Conservation (phyloP, 2,797 vertebrate genomes). For the Cyclopterus lumpus region DNA sequence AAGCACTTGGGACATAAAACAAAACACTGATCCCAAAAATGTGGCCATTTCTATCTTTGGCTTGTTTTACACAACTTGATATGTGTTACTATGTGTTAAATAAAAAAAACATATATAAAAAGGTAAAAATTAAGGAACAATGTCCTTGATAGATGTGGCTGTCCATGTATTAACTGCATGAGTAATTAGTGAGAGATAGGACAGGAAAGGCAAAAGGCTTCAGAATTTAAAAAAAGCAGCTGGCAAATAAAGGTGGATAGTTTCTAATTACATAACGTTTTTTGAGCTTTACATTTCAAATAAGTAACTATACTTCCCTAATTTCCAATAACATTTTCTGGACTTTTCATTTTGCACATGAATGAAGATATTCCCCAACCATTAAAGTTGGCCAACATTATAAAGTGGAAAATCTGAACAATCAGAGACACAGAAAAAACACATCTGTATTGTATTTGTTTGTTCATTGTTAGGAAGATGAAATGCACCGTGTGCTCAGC, state of each 20-base stretch:
- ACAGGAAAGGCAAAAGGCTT: slow-evolving; percentile 8
- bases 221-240: slow-evolving; percentile 34
- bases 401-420: not conserved
- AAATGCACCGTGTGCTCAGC: not conserved
- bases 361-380: not conserved
- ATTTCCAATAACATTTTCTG: not conserved
- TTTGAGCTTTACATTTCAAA: not conserved
- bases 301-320: not conserved
- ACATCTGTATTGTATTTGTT: not conserved
- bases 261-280: slow-evolving; percentile 10
- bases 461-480: not conserved
- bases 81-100: not conserved
- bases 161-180: slow-evolving; percentile 13
- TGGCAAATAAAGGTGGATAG: slow-evolving; percentile 19
- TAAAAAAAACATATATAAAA: not conserved
- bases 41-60: not conserved
- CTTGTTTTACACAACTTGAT: slow-evolving; percentile 4
- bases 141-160: not conserved
- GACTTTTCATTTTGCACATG: not conserved
- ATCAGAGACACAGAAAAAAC: not conserved
- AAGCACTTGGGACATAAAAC: not conserved
- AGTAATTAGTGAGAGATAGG: slow-evolving; percentile 13
- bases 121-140: not conserved
- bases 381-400: not conserved
- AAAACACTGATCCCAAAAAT: not conserved